Conservation (phyloP, 1,140 invertebrate species). For the Bradynema listronoti region DNA sequence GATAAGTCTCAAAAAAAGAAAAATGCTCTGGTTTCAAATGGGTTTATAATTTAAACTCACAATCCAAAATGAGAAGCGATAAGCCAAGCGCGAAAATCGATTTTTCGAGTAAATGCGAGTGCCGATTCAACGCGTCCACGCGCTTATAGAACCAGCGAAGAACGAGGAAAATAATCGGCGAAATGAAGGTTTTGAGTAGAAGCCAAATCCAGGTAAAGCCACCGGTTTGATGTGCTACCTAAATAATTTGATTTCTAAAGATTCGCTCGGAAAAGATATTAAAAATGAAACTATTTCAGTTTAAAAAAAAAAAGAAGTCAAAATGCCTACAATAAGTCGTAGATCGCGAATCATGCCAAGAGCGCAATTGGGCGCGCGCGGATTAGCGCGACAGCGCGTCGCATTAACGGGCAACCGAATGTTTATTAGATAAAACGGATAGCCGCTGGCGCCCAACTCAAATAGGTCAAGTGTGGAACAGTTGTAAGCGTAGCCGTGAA, state of each 20-base stretch:
- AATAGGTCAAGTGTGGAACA: slow-evolving; percentile 85
- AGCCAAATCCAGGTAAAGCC: slow-evolving; percentile 98
- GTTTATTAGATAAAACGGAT: slow-evolving; percentile 93
- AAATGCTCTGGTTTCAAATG: too few species aligned
- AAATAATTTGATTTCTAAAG: slow-evolving; percentile 30
- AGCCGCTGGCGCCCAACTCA: slow-evolving; percentile 87
- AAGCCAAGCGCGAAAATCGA: slow-evolving; percentile 78
- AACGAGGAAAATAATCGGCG: slow-evolving; percentile 76
- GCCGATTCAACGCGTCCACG: slow-evolving; percentile 74
- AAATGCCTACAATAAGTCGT: slow-evolving; percentile 67
- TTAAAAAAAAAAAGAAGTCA: too few species aligned
- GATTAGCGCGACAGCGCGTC: slow-evolving; percentile 59
- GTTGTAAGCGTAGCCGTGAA: slow-evolving; percentile 74
- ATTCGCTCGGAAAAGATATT: too few species aligned
- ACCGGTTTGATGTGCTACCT: slow-evolving; percentile 90
- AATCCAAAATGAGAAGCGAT: slow-evolving; percentile 77
- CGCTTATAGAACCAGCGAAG: slow-evolving; percentile 90
- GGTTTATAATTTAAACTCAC: too few species aligned
- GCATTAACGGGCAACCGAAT: slow-evolving; percentile 71
- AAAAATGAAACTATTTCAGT: too few species aligned
- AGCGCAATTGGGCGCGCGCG: slow-evolving; percentile 69
- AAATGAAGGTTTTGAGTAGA: slow-evolving; percentile 85
- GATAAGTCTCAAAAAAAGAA: too few species aligned
- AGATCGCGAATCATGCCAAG: slow-evolving; percentile 76
- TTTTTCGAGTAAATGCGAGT: slow-evolving; percentile 81